Percentiles rank a stretch among this genome's conserved stretches.
These are phyloP conservation scores for Protobothrops mucrosquamatus DNA, from an alignment of 2,113 vertebrate genomes.

Conservation along the genomic window DNA sequence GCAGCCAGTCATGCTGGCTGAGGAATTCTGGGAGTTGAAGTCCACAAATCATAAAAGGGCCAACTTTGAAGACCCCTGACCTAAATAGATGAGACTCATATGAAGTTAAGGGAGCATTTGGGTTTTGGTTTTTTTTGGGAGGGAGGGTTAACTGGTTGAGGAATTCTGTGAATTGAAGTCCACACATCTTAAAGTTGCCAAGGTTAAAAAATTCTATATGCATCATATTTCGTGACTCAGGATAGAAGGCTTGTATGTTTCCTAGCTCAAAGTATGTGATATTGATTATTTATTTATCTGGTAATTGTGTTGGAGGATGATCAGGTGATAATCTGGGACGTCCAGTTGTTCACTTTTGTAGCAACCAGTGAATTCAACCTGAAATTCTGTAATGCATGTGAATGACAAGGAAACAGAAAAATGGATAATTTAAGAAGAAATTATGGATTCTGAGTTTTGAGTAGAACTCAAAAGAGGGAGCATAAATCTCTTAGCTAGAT, in stretches of 20 bases:
- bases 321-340: neutral
- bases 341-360: neutral
- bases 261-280: neutral
- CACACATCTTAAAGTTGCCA: neutral
- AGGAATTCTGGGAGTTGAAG: too few relatives aligned
- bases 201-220: neutral
- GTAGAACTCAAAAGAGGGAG: neutral
- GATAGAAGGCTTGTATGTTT: neutral
- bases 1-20: too few relatives aligned
- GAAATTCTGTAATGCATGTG: neutral
- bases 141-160: neutral
- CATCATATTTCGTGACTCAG: neutral
- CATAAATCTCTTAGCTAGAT: neutral
- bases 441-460: neutral
- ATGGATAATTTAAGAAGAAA: neutral
- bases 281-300: neutral
- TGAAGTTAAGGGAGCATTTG: neutral
- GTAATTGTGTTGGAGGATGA: neutral
- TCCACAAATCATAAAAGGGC: too few relatives aligned
- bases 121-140: rapidly evolving
- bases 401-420: neutral
- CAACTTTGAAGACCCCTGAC: too few relatives aligned
- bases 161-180: neutral
- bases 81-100: neutral
- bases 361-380: neutral